Evolutionary conservation across 1,140 invertebrate species (phyloP).

Genomic region (Hycleus cichorii): DNA sequence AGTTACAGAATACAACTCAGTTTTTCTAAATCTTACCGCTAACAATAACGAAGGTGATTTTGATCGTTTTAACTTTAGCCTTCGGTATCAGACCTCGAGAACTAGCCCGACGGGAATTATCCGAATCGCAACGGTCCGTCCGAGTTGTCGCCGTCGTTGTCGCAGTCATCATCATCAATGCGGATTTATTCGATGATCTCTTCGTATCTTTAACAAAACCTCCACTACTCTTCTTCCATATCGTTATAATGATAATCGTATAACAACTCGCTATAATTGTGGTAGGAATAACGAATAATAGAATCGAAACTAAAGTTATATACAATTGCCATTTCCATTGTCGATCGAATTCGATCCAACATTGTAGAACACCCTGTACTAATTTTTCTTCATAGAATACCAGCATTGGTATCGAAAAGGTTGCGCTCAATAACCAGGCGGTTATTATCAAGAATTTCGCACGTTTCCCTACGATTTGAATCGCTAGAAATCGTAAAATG

Average conservation of each 20-base stretch:
- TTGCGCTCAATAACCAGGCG: constrained; percentile 74
- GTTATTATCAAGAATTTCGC: constrained; percentile 67
- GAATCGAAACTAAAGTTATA: constrained; percentile 74
- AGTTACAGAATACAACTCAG: too few relatives aligned
- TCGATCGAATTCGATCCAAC: constrained; percentile 77
- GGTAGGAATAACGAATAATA: constrained; percentile 81
- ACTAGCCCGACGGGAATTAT: constrained; percentile 58
- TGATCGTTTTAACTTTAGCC: constrained; percentile 85
- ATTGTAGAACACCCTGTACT: constrained; percentile 73
- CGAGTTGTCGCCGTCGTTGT: constrained; percentile 10
- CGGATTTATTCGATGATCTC: background rate
- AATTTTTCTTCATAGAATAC: constrained; percentile 73
- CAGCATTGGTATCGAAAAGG: constrained; percentile 79
- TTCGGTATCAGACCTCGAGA: constrained; percentile 83
- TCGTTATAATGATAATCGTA: constrained; percentile 83
- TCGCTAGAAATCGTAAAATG: too few relatives aligned
- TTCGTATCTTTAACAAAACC: constrained; percentile 39
- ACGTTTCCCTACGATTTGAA: constrained; percentile 60
- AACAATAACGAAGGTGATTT: constrained; percentile 80
- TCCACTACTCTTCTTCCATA: constrained; percentile 72
- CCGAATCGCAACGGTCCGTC: constrained; percentile 27
- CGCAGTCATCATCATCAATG: too few relatives aligned
- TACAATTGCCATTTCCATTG: constrained; percentile 81
- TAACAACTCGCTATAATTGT: constrained; percentile 88
- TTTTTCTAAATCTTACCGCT: constrained; percentile 57